Evolutionary conservation across 2,888 invertebrate genomes (phyloP).

Genomic region (Machimus rusticus): DNA sequence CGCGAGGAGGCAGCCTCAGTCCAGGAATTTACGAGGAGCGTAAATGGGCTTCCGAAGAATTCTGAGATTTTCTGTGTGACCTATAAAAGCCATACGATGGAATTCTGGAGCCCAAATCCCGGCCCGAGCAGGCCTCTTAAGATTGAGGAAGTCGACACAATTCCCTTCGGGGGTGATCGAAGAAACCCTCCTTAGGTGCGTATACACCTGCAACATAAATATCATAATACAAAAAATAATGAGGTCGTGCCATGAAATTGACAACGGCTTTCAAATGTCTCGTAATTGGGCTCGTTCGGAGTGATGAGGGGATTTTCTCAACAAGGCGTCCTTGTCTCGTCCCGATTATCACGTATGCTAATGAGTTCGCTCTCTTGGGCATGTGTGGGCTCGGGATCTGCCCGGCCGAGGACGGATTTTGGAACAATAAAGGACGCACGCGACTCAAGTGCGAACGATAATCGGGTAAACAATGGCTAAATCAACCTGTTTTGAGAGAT

Average conservation of each 20-base stretch:
- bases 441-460: too few species aligned
- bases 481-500: not conserved
- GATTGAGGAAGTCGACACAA: not conserved
- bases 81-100: not conserved
- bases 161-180: not conserved
- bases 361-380: not conserved
- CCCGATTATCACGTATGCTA: not conserved
- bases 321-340: not conserved
- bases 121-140: not conserved
- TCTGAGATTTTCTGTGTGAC: not conserved
- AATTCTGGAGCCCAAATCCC: not conserved
- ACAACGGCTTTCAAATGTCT: not conserved
- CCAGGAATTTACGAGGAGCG: not conserved
- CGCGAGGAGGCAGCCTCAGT: not conserved
- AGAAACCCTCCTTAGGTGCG: not conserved
- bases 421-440: too few species aligned
- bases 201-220: not conserved
- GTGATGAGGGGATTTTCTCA: not conserved
- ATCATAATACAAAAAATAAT: not conserved
- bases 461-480: not conserved
- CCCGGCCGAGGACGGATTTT: too few species aligned
- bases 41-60: not conserved
- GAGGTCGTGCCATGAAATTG: not conserved
- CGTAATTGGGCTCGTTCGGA: not conserved
- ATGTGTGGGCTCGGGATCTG: too few species aligned